phyloP scores from a whole-genome alignment of 2,888 invertebrate species.

The Dryadula phaetusa region DNA sequence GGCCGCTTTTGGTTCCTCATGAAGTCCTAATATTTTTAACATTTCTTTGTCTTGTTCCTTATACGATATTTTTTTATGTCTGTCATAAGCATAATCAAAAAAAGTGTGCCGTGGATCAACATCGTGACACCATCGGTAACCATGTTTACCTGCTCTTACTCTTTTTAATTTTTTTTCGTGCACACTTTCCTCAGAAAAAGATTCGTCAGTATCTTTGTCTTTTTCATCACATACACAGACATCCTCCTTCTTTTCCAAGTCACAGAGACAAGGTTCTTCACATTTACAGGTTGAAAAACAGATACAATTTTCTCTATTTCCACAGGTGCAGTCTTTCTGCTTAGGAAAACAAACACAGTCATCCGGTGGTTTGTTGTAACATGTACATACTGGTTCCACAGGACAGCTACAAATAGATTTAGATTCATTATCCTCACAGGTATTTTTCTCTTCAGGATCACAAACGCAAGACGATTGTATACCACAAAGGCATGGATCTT shows the following conservation, averaged over 20 bases:
- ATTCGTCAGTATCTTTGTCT: constrained; percentile 47
- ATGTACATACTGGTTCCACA: constrained; percentile 57
- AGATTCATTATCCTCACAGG: constrained; percentile 56
- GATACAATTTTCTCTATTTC: constrained; percentile 65
- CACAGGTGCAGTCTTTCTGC: constrained; percentile 61
- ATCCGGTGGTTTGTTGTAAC: constrained; percentile 50
- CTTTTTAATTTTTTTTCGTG: constrained; percentile 60
- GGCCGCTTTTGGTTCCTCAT: constrained; percentile 49
- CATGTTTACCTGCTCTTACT: constrained; percentile 68
- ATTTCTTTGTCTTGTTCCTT: constrained; percentile 57
- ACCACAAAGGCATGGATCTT: constrained; percentile 63
- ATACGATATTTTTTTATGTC: constrained; percentile 63
- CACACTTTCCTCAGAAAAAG: constrained; percentile 55
- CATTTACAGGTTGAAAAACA: constrained; percentile 67
- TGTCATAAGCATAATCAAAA: constrained; percentile 72
- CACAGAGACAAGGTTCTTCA: constrained; percentile 66
- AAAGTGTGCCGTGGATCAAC: constrained; percentile 73
- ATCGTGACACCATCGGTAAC: constrained; percentile 74
- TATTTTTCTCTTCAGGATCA: constrained; percentile 54
- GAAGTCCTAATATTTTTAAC: constrained; percentile 65
- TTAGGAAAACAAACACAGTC: constrained; percentile 64
- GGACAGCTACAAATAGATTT: constrained; percentile 64
- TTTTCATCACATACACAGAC: constrained; percentile 62
- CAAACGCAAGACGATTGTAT: constrained; percentile 63
- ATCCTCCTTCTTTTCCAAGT: constrained; percentile 52